Base-by-base conservation (phyloP, 2,888 invertebrate species). In the Acanthacorydalis orientalis region DNA sequence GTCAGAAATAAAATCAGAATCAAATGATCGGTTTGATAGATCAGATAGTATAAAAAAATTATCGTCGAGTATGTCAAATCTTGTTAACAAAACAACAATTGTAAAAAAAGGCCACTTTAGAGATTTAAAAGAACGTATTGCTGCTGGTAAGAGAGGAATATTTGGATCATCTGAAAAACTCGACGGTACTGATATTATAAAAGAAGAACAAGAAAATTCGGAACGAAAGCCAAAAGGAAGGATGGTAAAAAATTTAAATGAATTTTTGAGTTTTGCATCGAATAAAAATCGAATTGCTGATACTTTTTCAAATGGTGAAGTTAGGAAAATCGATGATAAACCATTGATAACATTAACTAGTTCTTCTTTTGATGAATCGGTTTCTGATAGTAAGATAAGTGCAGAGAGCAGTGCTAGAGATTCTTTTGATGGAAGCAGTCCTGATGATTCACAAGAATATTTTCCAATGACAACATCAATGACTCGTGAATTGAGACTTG, bases 391-490 rank as follows among this genome's bases (percentile, higher is more conserved):
- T 54, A 54, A 58, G 51, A 48, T 49, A 39, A 63, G 63, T 1
- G 60, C 61, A 4, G 59, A 57, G 46, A 57, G 58, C 55, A 54
- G 59, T 54, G 38, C 48, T 50, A 59, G 62, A 43, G 60, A 65
- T 51, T 63, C 64, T 1, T 64, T 73, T 52, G 76, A 77, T 49
- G 76, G 77, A 43, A 77, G 75, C 54, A 85, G 85, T 52, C 83
- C 84, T 0, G 85, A 86, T 55, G 85, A 87, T 61, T 80, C 82
- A 1, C 81, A 84, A 55, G 83, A 83, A 59, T 88, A 87, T 61
- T 84, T 83, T 59, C 87, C 88, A 2, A 83, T 90, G 80, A 85
- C 86, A 1, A 88, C 86, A 4, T 85, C 88, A 2, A 84, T 88
- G 69, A 88, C 88, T 1, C 74, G 86, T 56, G 88, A 89, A 61